Percentiles rank a stretch among this genome's conserved stretches.
Conservation (phyloP, 2,797 vertebrate species). For the Forpus xanthops region DNA sequence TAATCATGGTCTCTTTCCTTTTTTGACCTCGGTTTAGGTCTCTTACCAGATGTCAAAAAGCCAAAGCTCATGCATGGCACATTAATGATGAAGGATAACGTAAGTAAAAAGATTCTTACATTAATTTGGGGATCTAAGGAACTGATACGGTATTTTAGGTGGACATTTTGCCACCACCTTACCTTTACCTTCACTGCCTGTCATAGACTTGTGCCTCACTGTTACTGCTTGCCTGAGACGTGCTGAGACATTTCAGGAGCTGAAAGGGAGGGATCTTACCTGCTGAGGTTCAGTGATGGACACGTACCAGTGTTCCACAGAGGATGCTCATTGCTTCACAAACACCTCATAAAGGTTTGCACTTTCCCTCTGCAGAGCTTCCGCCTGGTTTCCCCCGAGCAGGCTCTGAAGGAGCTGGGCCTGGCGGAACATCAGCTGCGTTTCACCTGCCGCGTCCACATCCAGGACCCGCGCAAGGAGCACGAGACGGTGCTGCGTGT, state of each 20-base stretch:
- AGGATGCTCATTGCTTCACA: neutral
- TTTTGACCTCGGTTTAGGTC: constrained; percentile 70
- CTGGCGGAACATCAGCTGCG: constrained; percentile 93
- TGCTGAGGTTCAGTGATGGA: neutral
- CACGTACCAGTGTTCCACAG: fast-evolving
- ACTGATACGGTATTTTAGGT: fast-evolving
- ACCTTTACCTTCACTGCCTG: neutral
- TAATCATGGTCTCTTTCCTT: fast-evolving
- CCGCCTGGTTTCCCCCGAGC: constrained; percentile 91
- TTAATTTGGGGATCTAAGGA: neutral
- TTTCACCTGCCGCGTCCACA: constrained; percentile 94
- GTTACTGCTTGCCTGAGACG: neutral
- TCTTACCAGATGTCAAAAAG: constrained; percentile 87
- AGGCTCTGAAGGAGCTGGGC: constrained; percentile 94
- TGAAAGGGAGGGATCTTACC: fast-evolving
- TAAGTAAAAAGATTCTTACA: constrained; percentile 67
- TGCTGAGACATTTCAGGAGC: fast-evolving
- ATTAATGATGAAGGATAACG: constrained; percentile 94
- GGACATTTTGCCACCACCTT: fast-evolving
- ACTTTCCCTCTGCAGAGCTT: constrained; percentile 77
- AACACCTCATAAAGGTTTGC: neutral
- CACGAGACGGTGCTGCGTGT: constrained; percentile 86
- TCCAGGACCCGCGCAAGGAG: constrained; percentile 91
- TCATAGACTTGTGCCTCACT: fast-evolving
- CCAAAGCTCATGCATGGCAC: constrained; percentile 94